phyloP scores from a whole-genome alignment of 2,797 vertebrate species.

The Danio choprae region DNA sequence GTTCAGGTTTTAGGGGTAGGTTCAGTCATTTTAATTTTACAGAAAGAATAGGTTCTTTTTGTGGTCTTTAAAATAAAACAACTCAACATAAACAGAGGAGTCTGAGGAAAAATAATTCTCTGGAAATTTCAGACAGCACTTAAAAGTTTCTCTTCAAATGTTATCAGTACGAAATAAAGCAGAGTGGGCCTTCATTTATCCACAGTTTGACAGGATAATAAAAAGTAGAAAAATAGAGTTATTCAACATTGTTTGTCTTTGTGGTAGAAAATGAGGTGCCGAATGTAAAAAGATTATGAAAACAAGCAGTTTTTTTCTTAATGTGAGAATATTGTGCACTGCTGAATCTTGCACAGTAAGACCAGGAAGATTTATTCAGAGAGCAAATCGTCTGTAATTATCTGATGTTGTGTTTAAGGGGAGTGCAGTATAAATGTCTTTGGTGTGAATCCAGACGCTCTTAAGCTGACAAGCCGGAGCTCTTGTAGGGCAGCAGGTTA shows the following conservation, averaged over 20 bases:
- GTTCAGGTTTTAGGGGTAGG: too few relatives aligned
- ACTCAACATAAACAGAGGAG: too few relatives aligned
- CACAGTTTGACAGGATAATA: background rate
- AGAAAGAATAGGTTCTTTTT: too few relatives aligned
- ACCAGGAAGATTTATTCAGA: background rate
- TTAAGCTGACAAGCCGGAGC: slow-evolving; percentile 42
- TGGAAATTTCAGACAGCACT: too few relatives aligned
- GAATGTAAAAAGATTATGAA: background rate
- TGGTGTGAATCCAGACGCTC: slow-evolving; percentile 5
- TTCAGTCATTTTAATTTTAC: too few relatives aligned
- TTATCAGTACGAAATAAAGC: background rate
- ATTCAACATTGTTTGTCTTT: background rate
- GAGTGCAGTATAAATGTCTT: background rate
- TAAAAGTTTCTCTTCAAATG: too few relatives aligned
- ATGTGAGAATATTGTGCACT: background rate
- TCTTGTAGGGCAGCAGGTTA: slow-evolving; percentile 46
- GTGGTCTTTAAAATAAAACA: too few relatives aligned
- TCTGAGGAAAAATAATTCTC: too few relatives aligned
- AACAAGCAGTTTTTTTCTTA: background rate
- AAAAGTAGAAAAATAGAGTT: background rate
- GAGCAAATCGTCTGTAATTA: background rate
- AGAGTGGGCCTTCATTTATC: background rate
- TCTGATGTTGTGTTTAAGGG: background rate
- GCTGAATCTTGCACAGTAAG: slow-evolving; percentile 17
- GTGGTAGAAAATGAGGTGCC: background rate